These are phyloP conservation scores for Thaleichthys pacificus DNA, from an alignment of 2,797 vertebrate species.

Conservation along the genomic window DNA sequence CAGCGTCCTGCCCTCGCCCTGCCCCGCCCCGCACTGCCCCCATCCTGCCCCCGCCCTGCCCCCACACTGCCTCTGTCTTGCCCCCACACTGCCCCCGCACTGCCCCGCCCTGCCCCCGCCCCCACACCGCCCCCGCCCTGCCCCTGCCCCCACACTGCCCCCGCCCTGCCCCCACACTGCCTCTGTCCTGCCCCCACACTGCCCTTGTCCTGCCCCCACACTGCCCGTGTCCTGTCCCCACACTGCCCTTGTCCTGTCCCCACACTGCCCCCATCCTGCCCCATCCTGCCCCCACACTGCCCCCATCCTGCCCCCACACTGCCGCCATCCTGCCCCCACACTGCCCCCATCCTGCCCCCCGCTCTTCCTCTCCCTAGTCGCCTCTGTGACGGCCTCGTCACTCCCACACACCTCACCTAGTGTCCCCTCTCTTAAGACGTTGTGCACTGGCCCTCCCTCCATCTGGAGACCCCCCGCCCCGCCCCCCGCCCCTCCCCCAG, in stretches of 20 bases:
- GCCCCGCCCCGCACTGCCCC: neutral
- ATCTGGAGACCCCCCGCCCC: neutral
- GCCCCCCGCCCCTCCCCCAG: neutral
- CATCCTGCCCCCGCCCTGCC: no score
- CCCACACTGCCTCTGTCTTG: no score
- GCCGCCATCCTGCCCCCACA: no score
- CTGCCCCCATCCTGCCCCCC: neutral
- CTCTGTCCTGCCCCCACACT: neutral
- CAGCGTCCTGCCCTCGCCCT: neutral
- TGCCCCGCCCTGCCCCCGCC: neutral
- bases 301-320: no score
- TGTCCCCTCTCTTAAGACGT: no score
- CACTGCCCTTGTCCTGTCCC: no score
- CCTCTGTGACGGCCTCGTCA: neutral
- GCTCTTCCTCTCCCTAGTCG: neutral
- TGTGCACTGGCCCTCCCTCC: neutral
- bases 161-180: no score
- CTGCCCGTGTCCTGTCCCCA: no score
- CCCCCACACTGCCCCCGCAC: neutral
- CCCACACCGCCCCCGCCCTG: no score
- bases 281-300: neutral
- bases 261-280: neutral
- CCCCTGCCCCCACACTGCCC: no score
- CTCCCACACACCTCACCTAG: neutral
- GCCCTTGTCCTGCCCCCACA: no score